phyloP scores from a whole-genome alignment of 2,888 invertebrate genomes.

The Caradrina clavipalpis region DNA sequence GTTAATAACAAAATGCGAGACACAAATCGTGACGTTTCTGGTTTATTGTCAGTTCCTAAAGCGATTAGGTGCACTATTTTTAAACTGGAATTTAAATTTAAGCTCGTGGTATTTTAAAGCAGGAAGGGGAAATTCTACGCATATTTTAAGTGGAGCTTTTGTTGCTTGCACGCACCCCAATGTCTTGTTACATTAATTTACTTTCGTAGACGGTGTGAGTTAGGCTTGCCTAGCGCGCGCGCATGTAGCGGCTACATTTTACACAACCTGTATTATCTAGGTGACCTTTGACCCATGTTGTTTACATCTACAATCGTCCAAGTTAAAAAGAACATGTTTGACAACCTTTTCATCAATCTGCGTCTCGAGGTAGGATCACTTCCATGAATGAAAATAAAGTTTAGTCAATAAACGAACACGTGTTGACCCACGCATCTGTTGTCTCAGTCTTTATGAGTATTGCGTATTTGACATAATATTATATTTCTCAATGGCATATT shows the following conservation, averaged over 20 bases:
- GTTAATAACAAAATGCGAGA: constrained; percentile 69
- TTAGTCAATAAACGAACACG: constrained; percentile 60
- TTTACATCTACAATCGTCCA: constrained; percentile 4
- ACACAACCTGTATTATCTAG: background rate
- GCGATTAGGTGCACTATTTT: constrained; percentile 83
- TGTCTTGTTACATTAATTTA: constrained; percentile 51
- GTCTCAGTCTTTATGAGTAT: constrained; percentile 41
- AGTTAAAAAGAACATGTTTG: constrained; percentile 10
- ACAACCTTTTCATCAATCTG: constrained; percentile 39
- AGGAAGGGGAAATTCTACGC: constrained; percentile 85
- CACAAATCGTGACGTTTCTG: constrained; percentile 81
- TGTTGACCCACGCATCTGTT: constrained; percentile 61
- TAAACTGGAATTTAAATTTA: constrained; percentile 82
- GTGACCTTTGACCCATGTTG: background rate
- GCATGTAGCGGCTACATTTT: background rate
- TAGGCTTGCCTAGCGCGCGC: background rate
- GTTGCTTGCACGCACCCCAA: constrained; percentile 67
- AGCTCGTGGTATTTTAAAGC: constrained; percentile 84
- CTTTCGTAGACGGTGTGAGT: background rate
- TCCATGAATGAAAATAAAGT: constrained; percentile 61
- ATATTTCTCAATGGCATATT: constrained; percentile 29
- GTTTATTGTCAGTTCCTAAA: constrained; percentile 85
- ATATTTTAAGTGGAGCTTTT: constrained; percentile 79
- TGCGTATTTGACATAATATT: constrained; percentile 32
- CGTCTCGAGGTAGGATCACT: constrained; percentile 49